Evolutionary conservation across 2,113 vertebrate species (phyloP), one percentile per base, ranked within the genome.

Genomic region (Synodontis membranacea): DNA sequence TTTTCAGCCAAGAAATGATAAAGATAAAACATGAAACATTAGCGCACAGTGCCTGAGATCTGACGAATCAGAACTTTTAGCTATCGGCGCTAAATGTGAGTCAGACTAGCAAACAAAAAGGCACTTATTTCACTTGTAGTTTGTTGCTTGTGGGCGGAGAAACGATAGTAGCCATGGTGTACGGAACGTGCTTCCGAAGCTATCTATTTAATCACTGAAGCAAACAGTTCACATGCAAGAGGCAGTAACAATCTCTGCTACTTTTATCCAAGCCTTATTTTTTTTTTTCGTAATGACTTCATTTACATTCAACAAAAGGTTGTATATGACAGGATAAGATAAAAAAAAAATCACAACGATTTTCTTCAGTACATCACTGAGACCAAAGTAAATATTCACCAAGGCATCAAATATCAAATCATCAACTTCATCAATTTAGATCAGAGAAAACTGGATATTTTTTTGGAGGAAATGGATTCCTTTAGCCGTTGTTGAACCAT

Each of bases 1-100:
- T 87, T 87, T 72, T 79, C 74, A 78, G 62, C 21, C 52, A 80
- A 85, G 85, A 44, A 80, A 83, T 80, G 52, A 54, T 4, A 72
- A 19, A 11, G 10, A 52, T 42, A 54, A 31, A 74, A 19, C 37
- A 62, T 21, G 68, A 44, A 58, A 82, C 15, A 68, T 52, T n/a
- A 84, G 23, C 11, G 21, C 56, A 84, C 39, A 34, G 56, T 54
- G 1, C 50, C 62, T 15, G 39, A 54, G 44, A 25, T 66, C n/a
- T 70, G 25, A 84, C 6, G 39, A 28, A 54, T 44, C 42, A 75
- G 5, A 80, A 8, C 79, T 50, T 31, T 15, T 14, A 75, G 72
- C 23, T 75, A 46, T 14, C 17, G 14, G 12, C 12, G 17, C 10
- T 62, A 31, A 64, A 68, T 15, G 15, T n/a, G 25, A 74, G 23